Evolutionary conservation across 2,888 invertebrate species (phyloP).

Genomic region (Yponomeuta plumbellus): DNA sequence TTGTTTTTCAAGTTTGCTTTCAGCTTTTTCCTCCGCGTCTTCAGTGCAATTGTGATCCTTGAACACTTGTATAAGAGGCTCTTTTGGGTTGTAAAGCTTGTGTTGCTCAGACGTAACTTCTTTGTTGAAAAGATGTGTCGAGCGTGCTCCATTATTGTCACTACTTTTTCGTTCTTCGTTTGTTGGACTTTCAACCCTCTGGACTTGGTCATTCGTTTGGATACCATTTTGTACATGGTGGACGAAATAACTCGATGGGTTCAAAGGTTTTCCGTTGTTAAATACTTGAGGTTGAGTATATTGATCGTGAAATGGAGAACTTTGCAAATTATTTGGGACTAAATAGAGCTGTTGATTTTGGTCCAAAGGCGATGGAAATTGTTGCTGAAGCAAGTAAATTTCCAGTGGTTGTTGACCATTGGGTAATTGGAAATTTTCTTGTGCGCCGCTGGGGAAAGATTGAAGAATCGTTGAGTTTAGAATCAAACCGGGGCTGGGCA

Average conservation of each 20-base stretch:
- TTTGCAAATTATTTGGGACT: constrained; percentile 1
- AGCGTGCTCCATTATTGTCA: constrained; percentile 19
- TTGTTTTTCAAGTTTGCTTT: constrained; percentile 26
- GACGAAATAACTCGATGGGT: constrained; percentile 34
- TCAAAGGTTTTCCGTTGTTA: constrained; percentile 28
- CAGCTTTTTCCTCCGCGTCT: constrained; percentile 27
- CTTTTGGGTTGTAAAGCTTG: constrained; percentile 31
- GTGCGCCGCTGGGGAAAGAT: background rate
- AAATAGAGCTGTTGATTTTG: background rate
- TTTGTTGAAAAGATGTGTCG: constrained; percentile 38
- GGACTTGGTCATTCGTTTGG: constrained; percentile 23
- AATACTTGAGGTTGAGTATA: constrained; percentile 29
- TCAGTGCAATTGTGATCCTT: constrained; percentile 58
- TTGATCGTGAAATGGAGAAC: constrained; percentile 24
- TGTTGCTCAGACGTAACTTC: constrained; percentile 39
- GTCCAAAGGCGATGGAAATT: constrained; percentile 32
- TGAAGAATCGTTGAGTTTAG: background rate
- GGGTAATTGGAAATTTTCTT: background rate
- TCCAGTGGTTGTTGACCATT: constrained; percentile 37
- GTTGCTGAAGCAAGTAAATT: constrained; percentile 50
- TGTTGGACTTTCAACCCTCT: constrained; percentile 8
- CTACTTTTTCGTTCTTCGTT: constrained; percentile 7
- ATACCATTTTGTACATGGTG: constrained; percentile 27
- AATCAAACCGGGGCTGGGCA: background rate
- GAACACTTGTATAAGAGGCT: constrained; percentile 53